These are phyloP conservation scores for Amaurobius ferox DNA, from an alignment of 2,888 invertebrate genomes.

Conservation along the genomic window DNA sequence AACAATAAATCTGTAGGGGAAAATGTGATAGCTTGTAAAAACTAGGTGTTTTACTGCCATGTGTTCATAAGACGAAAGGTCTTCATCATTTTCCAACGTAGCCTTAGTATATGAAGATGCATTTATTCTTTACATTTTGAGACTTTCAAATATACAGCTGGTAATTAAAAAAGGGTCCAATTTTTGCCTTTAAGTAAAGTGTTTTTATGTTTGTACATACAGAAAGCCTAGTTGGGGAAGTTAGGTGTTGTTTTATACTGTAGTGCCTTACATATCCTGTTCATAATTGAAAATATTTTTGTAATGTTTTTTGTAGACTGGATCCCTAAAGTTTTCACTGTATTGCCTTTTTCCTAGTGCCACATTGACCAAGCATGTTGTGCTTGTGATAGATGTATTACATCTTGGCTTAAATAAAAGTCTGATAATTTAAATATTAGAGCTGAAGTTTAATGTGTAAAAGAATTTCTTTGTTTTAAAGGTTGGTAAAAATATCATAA, in stretches of 20 bases:
- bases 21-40: slow-evolving; percentile 2
- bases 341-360: slow-evolving; percentile 46
- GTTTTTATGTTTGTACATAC: slow-evolving; percentile 36
- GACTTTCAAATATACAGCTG: slow-evolving; percentile 33
- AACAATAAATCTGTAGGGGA: background rate
- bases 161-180: slow-evolving; percentile 58
- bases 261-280: slow-evolving; percentile 18
- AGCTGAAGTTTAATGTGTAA: too few species aligned
- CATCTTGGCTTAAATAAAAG: slow-evolving; percentile 51
- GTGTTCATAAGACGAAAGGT: slow-evolving; percentile 10
- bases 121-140: slow-evolving; percentile 44
- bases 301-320: slow-evolving; percentile 28
- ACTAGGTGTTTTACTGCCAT: slow-evolving; percentile 15
- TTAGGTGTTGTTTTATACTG: slow-evolving; percentile 41
- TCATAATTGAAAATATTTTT: slow-evolving; percentile 4
- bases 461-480: too few species aligned
- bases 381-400: slow-evolving; percentile 47
- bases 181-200: slow-evolving; percentile 33
- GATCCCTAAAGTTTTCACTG: slow-evolving; percentile 39
- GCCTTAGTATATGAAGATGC: slow-evolving; percentile 31
- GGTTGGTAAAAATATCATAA: too few species aligned
- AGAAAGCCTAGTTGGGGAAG: slow-evolving; percentile 20
- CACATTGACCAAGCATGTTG: slow-evolving; percentile 50
- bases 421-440: slow-evolving; percentile 28
- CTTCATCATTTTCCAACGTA: slow-evolving; percentile 8